Evolutionary conservation across 1,140 invertebrate genomes (phyloP).

Genomic region (Caerostris darwini): DNA sequence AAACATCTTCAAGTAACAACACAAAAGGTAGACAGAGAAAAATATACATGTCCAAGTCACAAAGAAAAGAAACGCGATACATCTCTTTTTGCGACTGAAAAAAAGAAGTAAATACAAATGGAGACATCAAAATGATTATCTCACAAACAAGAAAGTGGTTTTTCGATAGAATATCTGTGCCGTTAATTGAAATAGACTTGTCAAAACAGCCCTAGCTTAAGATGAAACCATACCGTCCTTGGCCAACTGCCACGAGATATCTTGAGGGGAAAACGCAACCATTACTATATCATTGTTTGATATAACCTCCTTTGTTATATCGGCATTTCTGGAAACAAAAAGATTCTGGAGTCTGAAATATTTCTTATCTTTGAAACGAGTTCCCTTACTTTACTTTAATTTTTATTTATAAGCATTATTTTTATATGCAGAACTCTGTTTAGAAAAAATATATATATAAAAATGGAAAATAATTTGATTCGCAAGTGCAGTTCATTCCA

Average conservation of each 20-base stretch:
- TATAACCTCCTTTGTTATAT: not conserved
- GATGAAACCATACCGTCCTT: not conserved
- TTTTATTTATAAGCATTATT: too few species aligned
- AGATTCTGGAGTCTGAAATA: not conserved
- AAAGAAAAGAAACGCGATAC: not conserved
- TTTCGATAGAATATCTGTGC: not conserved
- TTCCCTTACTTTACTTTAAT: not conserved
- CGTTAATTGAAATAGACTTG: not conserved
- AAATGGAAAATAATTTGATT: too few species aligned
- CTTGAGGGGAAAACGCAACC: not conserved
- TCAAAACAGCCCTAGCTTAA: not conserved
- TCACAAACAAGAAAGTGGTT: not conserved
- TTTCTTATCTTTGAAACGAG: not conserved
- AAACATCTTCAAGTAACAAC: not conserved
- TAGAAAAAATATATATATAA: too few species aligned
- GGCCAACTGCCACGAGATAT: not conserved
- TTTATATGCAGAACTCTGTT: not conserved
- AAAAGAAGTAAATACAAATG: not conserved
- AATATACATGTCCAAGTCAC: not conserved
- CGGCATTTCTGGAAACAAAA: not conserved
- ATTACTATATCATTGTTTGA: not conserved
- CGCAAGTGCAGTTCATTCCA: too few species aligned
- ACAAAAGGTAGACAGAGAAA: not conserved
- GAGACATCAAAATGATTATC: not conserved
- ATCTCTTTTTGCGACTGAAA: not conserved